These are phyloP conservation scores for Bugulina stolonifera DNA, from an alignment of 2,888 invertebrate species.

Conservation along the genomic window DNA sequence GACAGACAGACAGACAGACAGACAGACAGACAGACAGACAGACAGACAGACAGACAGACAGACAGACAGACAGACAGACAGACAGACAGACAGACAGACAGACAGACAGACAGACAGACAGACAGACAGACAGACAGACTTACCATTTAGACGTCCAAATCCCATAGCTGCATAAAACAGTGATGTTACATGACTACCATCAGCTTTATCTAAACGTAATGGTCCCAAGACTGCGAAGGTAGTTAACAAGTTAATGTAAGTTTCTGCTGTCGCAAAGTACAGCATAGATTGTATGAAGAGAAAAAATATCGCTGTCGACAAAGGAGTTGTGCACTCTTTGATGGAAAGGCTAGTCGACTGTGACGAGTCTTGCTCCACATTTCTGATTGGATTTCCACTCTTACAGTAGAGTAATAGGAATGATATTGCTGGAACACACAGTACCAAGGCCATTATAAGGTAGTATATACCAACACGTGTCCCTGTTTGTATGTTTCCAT, in stretches of 20 bases:
- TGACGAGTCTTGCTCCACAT: not conserved
- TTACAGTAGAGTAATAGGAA: slow-evolving; percentile 6
- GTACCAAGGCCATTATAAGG: slow-evolving; percentile 3
- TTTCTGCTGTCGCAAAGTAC: slow-evolving; percentile 19
- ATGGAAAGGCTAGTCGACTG: not conserved
- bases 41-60: too few relatives aligned
- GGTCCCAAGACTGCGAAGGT: slow-evolving; percentile 17
- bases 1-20: too few relatives aligned
- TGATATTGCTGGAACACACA: slow-evolving; percentile 3
- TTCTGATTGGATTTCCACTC: not conserved
- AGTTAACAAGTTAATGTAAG: slow-evolving; percentile 21
- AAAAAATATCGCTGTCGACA: not conserved
- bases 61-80: too few relatives aligned
- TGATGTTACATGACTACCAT: slow-evolving; percentile 2
- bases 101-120: too few relatives aligned
- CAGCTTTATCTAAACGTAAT: not conserved
- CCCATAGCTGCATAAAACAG: slow-evolving; percentile 15
- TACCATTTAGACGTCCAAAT: slow-evolving; percentile 21
- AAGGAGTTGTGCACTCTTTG: not conserved
- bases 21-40: too few relatives aligned
- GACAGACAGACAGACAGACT: too few relatives aligned
- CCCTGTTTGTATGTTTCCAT: too few relatives aligned
- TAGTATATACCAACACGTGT: slow-evolving; percentile 3
- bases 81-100: too few relatives aligned
- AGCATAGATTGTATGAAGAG: slow-evolving; percentile 19